Evolutionary conservation across 1,140 invertebrate species (phyloP).

Genomic region (Manduca sexta): DNA sequence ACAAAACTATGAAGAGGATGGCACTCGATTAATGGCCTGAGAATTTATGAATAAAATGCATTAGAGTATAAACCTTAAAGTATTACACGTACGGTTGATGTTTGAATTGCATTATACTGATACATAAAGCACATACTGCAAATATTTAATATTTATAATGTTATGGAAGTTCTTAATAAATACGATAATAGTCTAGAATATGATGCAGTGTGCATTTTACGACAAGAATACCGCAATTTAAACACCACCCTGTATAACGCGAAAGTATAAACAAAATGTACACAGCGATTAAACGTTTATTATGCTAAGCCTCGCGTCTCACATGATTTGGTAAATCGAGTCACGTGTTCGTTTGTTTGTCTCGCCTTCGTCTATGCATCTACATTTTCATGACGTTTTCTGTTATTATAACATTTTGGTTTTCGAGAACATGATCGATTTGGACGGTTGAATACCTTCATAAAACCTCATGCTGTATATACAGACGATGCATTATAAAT

Average conservation of each 20-base stretch:
- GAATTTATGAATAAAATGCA: slow-evolving; percentile 72
- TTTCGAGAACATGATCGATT: slow-evolving; percentile 17
- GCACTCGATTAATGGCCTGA: slow-evolving; percentile 71
- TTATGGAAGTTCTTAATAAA: too few relatives aligned
- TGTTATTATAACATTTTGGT: slow-evolving; percentile 30
- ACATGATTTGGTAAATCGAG: slow-evolving; percentile 66
- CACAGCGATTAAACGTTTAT: slow-evolving; percentile 57
- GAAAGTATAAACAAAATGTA: slow-evolving; percentile 68
- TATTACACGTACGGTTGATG: slow-evolving; percentile 11
- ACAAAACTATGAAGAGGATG: slow-evolving; percentile 66
- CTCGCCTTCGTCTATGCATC: slow-evolving; percentile 40
- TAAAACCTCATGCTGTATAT: too few relatives aligned
- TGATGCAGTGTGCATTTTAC: too few relatives aligned
- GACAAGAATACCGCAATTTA: background rate
- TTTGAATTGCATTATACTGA: background rate
- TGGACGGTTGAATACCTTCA: too few relatives aligned
- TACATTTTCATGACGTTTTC: slow-evolving; percentile 34
- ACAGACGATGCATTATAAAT: too few relatives aligned
- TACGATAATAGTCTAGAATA: too few relatives aligned
- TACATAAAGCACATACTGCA: background rate
- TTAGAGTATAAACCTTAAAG: slow-evolving; percentile 61
- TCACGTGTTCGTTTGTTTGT: slow-evolving; percentile 61
- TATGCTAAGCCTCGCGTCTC: slow-evolving; percentile 61
- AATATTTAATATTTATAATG: background rate
- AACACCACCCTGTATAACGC: slow-evolving; percentile 30